Conservation (phyloP, 2,113 vertebrate species). For the Ciconia stormi region DNA sequence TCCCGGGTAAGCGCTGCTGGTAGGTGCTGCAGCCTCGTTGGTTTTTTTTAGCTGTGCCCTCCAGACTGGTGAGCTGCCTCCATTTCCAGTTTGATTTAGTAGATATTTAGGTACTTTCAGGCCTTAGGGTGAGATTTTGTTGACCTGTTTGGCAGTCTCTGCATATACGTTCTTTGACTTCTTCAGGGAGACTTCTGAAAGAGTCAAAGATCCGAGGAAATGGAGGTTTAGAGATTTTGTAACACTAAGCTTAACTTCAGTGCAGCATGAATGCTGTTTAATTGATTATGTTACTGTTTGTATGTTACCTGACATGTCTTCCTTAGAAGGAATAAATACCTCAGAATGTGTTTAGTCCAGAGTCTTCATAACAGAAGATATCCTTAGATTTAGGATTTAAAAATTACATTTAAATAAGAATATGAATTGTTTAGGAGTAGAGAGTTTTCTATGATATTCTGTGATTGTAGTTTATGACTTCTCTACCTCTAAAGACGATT, state of each 20-base stretch:
- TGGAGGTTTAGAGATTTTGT: not conserved
- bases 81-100: not conserved
- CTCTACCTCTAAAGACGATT: conserved; percentile 45
- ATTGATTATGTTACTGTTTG: not conserved
- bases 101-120: not conserved
- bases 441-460: not conserved
- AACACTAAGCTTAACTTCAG: not conserved
- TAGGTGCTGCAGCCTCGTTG: not conserved
- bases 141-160: not conserved
- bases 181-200: not conserved
- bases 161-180: not conserved
- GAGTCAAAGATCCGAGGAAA: not conserved
- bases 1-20: not conserved
- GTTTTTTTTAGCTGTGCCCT: not conserved
- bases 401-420: not conserved
- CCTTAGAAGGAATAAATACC: not conserved
- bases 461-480: conserved; percentile 7
- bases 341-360: not conserved
- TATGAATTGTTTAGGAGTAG: not conserved
- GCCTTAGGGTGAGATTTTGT: not conserved
- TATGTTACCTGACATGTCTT: not conserved
- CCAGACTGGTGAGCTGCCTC: not conserved
- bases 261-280: not conserved
- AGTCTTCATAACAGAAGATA: not conserved
- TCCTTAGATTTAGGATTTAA: not conserved